These are phyloP conservation scores for Hypselothyrea guttata DNA, from an alignment of 2,888 invertebrate genomes.

Conservation along the genomic window DNA sequence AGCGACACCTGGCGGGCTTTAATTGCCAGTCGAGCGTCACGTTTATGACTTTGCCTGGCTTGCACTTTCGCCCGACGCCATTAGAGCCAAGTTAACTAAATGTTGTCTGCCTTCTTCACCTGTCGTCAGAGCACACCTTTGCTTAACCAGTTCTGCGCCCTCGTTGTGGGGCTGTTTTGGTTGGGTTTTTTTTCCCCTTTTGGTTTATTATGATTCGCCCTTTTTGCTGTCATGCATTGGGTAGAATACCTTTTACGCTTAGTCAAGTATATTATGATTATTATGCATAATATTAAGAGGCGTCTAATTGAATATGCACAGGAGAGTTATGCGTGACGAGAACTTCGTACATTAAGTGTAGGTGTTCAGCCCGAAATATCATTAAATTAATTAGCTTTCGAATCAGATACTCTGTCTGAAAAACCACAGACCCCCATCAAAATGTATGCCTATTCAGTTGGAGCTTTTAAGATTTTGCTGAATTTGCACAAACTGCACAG, in stretches of 20 bases:
- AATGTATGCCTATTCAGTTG: too few relatives aligned
- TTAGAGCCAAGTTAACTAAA: conserved; percentile 48
- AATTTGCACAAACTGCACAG: too few relatives aligned
- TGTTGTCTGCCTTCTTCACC: conserved; percentile 13
- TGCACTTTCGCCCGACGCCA: conserved; percentile 64
- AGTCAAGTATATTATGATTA: conserved; percentile 46
- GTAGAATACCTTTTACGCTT: conserved; percentile 46
- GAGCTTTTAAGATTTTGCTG: too few relatives aligned
- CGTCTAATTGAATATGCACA: conserved; percentile 65
- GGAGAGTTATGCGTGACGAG: conserved; percentile 30
- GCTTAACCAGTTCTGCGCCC: background rate
- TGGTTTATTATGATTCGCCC: conserved; percentile 1
- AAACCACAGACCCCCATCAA: too few relatives aligned
- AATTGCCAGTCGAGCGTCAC: conserved; percentile 66
- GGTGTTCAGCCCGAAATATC: conserved; percentile 38
- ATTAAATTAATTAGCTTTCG: conserved; percentile 62
- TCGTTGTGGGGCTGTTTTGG: background rate
- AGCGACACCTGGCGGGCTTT: conserved; percentile 49
- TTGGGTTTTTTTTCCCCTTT: conserved; percentile 6
- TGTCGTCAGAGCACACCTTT: background rate
- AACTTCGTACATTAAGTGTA: background rate
- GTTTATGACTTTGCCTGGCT: conserved; percentile 63
- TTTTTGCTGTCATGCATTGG: conserved; percentile 20
- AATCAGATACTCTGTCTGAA: conserved; percentile 5
- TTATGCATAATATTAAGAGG: conserved; percentile 65